These are phyloP conservation scores for Odontamblyopus rebecca DNA, from an alignment of 2,797 vertebrate species.

Conservation along the genomic window DNA sequence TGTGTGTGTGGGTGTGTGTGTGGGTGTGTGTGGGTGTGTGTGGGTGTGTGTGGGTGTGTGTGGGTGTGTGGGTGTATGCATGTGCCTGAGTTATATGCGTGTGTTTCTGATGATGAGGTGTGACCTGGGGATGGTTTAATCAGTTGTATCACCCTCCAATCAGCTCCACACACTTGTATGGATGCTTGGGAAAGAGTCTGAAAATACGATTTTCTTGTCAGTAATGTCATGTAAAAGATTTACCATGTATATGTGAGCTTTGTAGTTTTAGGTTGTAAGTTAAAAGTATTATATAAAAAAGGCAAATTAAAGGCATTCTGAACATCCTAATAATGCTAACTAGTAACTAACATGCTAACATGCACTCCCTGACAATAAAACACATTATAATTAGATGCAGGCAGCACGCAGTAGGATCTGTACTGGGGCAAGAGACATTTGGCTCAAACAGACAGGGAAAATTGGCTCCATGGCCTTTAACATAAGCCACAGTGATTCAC, in stretches of 20 bases:
- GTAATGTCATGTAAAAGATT: neutral
- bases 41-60: no score
- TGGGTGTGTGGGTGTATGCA: no score
- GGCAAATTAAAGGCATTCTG: neutral
- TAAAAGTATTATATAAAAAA: neutral
- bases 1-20: no score
- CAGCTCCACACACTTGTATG: neutral
- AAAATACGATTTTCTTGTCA: neutral
- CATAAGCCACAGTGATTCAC: neutral
- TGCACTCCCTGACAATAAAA: no score
- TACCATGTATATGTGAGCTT: neutral
- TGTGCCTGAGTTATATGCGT: no score
- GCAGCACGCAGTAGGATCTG: no score
- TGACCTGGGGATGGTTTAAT: neutral
- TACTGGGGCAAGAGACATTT: no score
- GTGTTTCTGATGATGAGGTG: neutral
- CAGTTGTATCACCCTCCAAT: slow-evolving; percentile 1
- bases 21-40: neutral
- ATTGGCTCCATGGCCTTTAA: no score
- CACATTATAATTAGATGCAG: no score
- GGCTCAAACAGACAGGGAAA: no score
- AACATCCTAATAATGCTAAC: no score
- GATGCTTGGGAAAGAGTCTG: neutral
- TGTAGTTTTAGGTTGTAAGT: neutral
- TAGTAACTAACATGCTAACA: no score